Base-by-base conservation (phyloP, 2,888 invertebrate species). In the Cecidostiba fungosa region DNA sequence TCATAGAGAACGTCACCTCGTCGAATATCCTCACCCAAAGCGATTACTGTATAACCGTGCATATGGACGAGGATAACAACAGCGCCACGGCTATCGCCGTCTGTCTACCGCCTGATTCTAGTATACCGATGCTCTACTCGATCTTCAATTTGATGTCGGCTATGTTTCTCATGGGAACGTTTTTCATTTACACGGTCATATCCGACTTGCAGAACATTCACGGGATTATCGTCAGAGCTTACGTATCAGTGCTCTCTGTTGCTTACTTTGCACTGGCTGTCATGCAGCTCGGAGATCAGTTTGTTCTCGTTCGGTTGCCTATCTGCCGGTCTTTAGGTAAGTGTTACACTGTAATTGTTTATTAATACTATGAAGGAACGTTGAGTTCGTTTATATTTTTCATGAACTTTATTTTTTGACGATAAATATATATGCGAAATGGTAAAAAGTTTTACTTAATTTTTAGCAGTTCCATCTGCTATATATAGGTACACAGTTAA, bases 201-300 rank as follows among this genome's bases (percentile, higher is more conserved):
- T 91, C 91, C n/a, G 90, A 92, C 84, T 84, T 93, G 77, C 88
- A 89, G 50, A 92, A 91, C 82, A 89, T 93, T 66, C 92, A 92
- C 43, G 93, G 93, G 12, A 82, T 89, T 32, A 90, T 90, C 5
- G 88, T 93, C 36, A 89, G 91, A 84, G 89, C 89, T 16, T 91
- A 93, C 87, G 88, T 92, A 3, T 88, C 86, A 14, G 88, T 88
- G 43, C 89, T 93, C 3, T 86, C 90, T 73, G 32, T 91, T 69
- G 91, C 90, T 54, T 92, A 92, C 86, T 50, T 89, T n/a, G 85
- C 85, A 0, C 89, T 93, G n/a, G 87, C 89, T 29, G 36, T 89
- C 14, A 88, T 91, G 5, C 91, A 92, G 59, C 76, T 92, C 26
- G 87, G 83, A 1, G 74, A 80, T 66, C 59, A 36, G 4, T 54